Conservation (phyloP, 2,113 vertebrate genomes). For the Neolamprologus falcicula region DNA sequence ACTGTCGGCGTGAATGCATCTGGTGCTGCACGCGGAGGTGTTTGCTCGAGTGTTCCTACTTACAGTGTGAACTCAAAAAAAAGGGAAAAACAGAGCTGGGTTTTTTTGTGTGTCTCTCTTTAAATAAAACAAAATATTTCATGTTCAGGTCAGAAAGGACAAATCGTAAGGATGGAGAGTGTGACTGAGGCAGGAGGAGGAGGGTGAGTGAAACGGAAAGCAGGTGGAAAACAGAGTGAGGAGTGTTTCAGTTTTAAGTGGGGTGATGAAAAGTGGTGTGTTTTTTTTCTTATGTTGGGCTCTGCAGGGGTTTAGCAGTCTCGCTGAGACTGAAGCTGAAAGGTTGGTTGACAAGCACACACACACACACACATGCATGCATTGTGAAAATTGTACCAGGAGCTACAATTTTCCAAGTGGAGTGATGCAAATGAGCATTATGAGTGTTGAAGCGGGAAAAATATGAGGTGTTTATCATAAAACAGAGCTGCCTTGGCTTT, state of each 20-base stretch:
- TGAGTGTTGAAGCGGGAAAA: background rate
- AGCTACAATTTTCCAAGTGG: background rate
- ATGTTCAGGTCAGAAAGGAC: constrained; percentile 33
- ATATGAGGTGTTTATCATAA: background rate
- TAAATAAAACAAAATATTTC: constrained; percentile 44
- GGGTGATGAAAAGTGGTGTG: constrained; percentile 49
- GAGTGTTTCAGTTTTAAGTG: constrained; percentile 44
- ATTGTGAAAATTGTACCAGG: background rate
- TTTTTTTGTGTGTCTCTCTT: background rate
- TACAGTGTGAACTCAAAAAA: background rate
- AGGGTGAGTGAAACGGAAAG: background rate
- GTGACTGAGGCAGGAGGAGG: constrained; percentile 2
- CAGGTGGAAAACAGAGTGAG: constrained; percentile 2
- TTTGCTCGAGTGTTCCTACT: background rate
- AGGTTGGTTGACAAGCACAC: constrained; percentile 46
- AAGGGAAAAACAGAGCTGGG: background rate
- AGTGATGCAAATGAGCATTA: constrained; percentile 34
- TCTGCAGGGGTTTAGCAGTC: constrained; percentile 35
- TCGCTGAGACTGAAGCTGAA: constrained; percentile 31
- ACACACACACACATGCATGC: background rate
- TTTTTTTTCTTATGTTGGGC: background rate
- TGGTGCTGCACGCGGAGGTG: background rate
- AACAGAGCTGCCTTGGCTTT: background rate
- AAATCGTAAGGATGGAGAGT: constrained; percentile 3
- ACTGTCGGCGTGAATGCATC: background rate